Base-by-base conservation (phyloP, 2,797 vertebrate genomes). In the Varecia variegata region DNA sequence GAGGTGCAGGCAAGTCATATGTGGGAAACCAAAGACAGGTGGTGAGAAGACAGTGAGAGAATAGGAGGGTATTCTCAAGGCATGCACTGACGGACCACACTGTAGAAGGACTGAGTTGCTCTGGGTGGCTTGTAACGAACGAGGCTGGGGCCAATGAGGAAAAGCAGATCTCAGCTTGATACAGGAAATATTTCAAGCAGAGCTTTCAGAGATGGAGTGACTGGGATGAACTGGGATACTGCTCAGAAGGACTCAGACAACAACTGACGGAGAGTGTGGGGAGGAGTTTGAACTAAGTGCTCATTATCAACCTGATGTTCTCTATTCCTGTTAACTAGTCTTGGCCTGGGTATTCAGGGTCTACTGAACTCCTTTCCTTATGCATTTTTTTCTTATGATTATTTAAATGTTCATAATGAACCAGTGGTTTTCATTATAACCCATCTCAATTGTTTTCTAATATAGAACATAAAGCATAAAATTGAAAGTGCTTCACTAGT, bases 371-470 rank as follows among this genome's bases (percentile, higher is more conserved):
- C 74, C 35, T 81, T 71, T 50, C n/a, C 45, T 84, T 43, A 25
- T 0, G 62, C 62, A 43, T 47, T 20, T 11, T 73, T 79, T 76
- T 32, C 30, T 71, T 85, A 40, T n/a, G 14, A 62, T 92, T 87
- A 92, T 77, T 96, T 68, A 82, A 92, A 85, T 73, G 76, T 38
- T 32, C 76, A 70, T 76, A 76, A 93, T 45, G 43, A 92, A 85
- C 38, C 67, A 92, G 65, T 56, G 38, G 21, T 82, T 84, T 96
- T 95, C 70, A 83, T 79, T 77, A 43, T 14, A 65, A 95, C 30
- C n/a, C 32, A 71, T 35, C 68, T 38, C 20, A 54, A 21, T 38
- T 54, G 79, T 91, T 62, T 54, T 2, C 12, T 80, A 45, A 54
- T 65, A 54, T 2, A n/a, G 80, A 20, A 56, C 38, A 79, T 47